A percentile compares a stretch with the other conserved stretches of the same genome.
Conservation (phyloP, 1,140 invertebrate genomes). For the Listronotus oregonensis region DNA sequence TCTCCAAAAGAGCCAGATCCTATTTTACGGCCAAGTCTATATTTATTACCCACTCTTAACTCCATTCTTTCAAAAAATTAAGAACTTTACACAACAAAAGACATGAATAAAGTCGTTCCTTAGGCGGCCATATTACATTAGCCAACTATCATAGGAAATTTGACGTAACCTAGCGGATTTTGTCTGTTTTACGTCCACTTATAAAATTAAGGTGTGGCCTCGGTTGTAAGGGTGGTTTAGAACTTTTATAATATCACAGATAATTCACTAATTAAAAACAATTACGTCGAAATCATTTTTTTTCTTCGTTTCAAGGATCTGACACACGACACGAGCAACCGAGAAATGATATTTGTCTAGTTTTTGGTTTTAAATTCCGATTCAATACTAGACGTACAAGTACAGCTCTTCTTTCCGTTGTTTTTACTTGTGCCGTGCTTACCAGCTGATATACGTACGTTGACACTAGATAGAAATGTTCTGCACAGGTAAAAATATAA, state of each 20-base stretch:
- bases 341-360: slow-evolving; percentile 43
- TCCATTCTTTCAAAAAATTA: slow-evolving; percentile 73
- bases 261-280: slow-evolving; percentile 42
- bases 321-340: slow-evolving; percentile 43
- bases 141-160: slow-evolving; percentile 53
- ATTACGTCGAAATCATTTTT: slow-evolving; percentile 39
- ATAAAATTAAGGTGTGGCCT: slow-evolving; percentile 23
- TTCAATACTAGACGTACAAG: neutral
- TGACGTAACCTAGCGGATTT: slow-evolving; percentile 47
- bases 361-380: slow-evolving; percentile 24
- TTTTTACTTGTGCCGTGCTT: neutral
- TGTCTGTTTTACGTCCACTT: slow-evolving; percentile 36
- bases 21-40: slow-evolving; percentile 95
- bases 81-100: slow-evolving; percentile 49
- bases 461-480: neutral
- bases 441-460: slow-evolving; percentile 19
- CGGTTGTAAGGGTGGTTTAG: slow-evolving; percentile 29
- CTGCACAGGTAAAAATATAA: slow-evolving; percentile 14
- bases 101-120: slow-evolving; percentile 47
- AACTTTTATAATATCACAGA: slow-evolving; percentile 48
- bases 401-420: neutral
- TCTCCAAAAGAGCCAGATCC: slow-evolving; percentile 98
- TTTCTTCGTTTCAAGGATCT: slow-evolving; percentile 39
- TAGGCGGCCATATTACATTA: slow-evolving; percentile 55
- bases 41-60: slow-evolving; percentile 96